Evolutionary conservation across 2,797 vertebrate genomes (phyloP), one percentile per base, ranked within the genome.

Genomic region (Megalops cyprinoides): DNA sequence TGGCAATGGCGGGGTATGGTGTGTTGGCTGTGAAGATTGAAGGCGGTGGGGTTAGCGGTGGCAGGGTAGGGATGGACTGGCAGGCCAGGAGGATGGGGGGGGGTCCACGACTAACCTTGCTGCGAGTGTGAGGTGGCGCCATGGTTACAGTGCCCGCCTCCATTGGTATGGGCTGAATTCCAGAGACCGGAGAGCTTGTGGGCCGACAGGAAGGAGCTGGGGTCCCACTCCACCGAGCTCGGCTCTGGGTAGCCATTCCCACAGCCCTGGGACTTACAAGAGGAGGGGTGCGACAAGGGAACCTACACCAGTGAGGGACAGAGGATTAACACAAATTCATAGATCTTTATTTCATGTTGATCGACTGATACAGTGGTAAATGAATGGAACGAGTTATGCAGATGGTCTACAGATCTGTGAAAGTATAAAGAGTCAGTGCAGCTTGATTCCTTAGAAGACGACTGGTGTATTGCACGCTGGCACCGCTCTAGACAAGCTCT

Each of bases 151-250:
- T 96, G 96, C 12, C 88, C 7, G 6, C 95, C 95, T 87, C 97
- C 96, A 0, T 96, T 97, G 90, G 94, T 92, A 93, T 98, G 97
- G 83, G 96, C 94, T 0, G 98, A 99, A 92, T 98, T 99, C 98
- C 98, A 99, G 83, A 99, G 96, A 85, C 98, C 97, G 0, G 97
- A 99, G 87, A 99, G 96, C 92, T 99, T 99, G 92, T 98, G 97
- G 86, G 98, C 98, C 48, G 98, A 99, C 91, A 99, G 94, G 95
- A 99, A 99, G 49, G 98, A 99, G 92, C 98, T 99, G 77, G 98
- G 98, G 91, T 99, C 98, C 98, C 98, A 99, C 91, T 99, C 98
- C 87, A 97, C 97, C 78, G 97, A 97, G 93, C 96, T 98, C 67
- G 97, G 98, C 89, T 97, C 97, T 0, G 97, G 96, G 92, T 95